Conservation (phyloP, 2,797 vertebrate genomes). For the Macrochelys suwanniensis region DNA sequence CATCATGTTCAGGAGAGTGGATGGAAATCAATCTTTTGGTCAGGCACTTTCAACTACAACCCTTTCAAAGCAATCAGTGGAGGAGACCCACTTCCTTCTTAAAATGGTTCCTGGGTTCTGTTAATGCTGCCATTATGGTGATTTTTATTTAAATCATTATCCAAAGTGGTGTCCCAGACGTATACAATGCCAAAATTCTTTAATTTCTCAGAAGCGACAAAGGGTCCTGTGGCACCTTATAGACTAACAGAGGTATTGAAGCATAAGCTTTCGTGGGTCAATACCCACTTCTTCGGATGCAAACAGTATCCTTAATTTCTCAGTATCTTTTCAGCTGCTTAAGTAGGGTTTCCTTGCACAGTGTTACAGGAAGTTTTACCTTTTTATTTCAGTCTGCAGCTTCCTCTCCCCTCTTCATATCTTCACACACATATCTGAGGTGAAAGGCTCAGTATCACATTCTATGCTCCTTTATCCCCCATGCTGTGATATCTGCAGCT, state of each 20-base stretch:
- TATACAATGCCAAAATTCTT: neutral
- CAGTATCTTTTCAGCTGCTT: neutral
- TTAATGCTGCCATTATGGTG: neutral
- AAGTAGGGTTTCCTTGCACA: neutral
- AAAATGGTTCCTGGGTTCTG: neutral
- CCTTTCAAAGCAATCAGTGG: neutral
- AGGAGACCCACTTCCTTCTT: neutral
- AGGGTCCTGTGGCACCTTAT: no score
- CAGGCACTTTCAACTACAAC: accelerated
- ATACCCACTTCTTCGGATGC: no score
- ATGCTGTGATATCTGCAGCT: neutral
- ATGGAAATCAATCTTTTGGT: neutral
- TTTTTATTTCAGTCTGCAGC: neutral
- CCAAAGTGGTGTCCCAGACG: neutral
- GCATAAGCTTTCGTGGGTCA: no score
- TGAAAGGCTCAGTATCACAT: neutral
- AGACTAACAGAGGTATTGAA: no score
- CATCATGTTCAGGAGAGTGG: neutral
- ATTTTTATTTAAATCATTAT: neutral
- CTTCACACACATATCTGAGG: accelerated
- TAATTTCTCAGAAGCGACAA: neutral
- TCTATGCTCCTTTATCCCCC: neutral
- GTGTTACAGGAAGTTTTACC: neutral
- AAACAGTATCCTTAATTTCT: no score
- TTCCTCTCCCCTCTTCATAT: neutral